Conservation (phyloP, 1,140 invertebrate genomes). For the Tribolium castaneum region DNA sequence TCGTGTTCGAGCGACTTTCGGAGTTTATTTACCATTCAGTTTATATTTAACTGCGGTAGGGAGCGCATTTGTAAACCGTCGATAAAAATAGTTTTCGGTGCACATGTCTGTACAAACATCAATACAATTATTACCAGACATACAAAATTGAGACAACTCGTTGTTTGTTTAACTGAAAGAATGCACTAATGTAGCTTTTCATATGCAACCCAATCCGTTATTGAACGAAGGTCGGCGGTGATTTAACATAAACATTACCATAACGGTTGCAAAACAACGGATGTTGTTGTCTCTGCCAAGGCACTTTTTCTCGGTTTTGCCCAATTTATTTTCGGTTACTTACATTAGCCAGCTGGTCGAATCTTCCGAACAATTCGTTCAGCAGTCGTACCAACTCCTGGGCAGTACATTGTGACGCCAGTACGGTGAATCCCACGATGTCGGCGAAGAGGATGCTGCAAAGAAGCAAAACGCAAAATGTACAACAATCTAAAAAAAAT, state of each 20-base stretch:
- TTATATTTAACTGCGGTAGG: slow-evolving; percentile 27
- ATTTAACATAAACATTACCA: neutral
- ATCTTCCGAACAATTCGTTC: slow-evolving; percentile 94
- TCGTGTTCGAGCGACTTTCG: neutral
- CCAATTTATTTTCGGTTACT: slow-evolving; percentile 60
- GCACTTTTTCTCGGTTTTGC: neutral
- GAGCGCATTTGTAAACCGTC: slow-evolving; percentile 13
- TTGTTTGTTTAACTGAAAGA: slow-evolving; percentile 4
- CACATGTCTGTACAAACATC: slow-evolving; percentile 8
- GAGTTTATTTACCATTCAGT: slow-evolving; percentile 28
- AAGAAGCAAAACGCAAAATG: slow-evolving; percentile 49
- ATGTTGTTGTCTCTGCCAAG: neutral
- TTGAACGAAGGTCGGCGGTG: neutral
- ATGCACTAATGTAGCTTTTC: neutral
- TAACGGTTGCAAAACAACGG: neutral
- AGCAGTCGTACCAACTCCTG: slow-evolving; percentile 84
- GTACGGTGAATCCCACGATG: slow-evolving; percentile 94
- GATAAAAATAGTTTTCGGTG: slow-evolving; percentile 6
- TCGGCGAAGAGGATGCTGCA: slow-evolving; percentile 95
- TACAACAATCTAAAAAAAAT: neutral
- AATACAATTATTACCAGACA: neutral
- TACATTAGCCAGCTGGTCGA: slow-evolving; percentile 91
- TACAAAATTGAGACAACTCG: neutral
- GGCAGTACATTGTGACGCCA: slow-evolving; percentile 86
- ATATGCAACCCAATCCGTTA: slow-evolving; percentile 9